A percentile compares a stretch with the other conserved stretches of the same genome.
phyloP scores from a whole-genome alignment of 2,888 invertebrate species.

The Rutpela maculata region DNA sequence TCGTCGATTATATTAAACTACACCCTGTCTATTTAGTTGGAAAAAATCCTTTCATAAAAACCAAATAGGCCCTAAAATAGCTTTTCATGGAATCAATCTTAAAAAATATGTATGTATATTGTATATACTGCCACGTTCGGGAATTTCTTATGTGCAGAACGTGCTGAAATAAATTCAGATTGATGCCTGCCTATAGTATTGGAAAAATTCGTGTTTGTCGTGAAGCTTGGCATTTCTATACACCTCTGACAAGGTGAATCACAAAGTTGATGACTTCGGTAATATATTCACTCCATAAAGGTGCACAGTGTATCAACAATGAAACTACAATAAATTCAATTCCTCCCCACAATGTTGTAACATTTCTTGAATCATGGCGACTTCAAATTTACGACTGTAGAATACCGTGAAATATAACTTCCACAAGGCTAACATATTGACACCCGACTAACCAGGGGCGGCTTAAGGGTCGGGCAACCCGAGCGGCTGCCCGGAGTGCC shows the following conservation, averaged over 20 bases:
- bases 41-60: no score
- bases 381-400: slow-evolving; percentile 33
- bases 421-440: slow-evolving; percentile 33
- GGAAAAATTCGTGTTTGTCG: not conserved
- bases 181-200: slow-evolving; percentile 5
- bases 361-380: slow-evolving; percentile 36
- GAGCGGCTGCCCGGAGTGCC: no score
- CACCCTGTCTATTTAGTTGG: no score
- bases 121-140: not conserved
- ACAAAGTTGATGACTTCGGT: slow-evolving; percentile 15
- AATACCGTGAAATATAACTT: slow-evolving; percentile 35
- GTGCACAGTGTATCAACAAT: slow-evolving; percentile 40
- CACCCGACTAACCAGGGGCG: no score
- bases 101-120: slow-evolving; percentile 12
- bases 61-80: no score
- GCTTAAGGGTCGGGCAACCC: no score
- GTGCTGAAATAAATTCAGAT: slow-evolving; percentile 20
- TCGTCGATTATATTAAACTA: no score
- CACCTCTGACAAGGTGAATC: slow-evolving; percentile 20
- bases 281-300: slow-evolving; percentile 39
- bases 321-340: slow-evolving; percentile 41
- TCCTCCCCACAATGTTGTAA: slow-evolving; percentile 37
- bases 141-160: not conserved
- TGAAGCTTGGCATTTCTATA: not conserved
- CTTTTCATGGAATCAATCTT: not conserved